Evolutionary conservation across 1,140 invertebrate genomes (phyloP).

Genomic region (Euborellia annulipes): DNA sequence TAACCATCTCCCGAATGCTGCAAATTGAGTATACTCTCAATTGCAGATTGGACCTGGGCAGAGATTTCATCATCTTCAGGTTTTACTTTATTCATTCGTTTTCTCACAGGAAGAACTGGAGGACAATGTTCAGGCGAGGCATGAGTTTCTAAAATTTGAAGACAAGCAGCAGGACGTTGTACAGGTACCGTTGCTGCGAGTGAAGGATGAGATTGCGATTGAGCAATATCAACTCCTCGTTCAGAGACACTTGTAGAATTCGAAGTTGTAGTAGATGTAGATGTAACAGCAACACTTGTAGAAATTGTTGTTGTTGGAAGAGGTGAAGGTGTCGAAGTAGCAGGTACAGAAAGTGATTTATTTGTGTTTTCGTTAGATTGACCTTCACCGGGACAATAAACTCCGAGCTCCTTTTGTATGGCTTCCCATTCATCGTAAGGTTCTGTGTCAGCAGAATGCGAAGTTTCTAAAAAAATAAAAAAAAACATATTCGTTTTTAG

Average conservation of each 20-base stretch:
- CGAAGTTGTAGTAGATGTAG: too few species aligned
- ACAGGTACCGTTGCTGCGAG: too few species aligned
- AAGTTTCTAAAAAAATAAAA: neutral
- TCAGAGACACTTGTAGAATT: too few species aligned
- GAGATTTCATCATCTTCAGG: constrained; percentile 44
- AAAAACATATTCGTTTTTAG: neutral
- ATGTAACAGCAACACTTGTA: constrained; percentile 5
- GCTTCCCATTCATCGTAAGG: constrained; percentile 48
- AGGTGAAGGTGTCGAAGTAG: neutral
- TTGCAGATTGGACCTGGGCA: constrained; percentile 59
- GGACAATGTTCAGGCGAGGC: too few species aligned
- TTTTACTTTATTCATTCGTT: too few species aligned
- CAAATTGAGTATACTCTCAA: constrained; percentile 58
- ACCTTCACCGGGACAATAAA: constrained; percentile 23
- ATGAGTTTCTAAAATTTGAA: too few species aligned
- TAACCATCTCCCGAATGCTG: constrained; percentile 32
- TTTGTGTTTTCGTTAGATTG: constrained; percentile 15
- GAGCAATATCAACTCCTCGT: too few species aligned
- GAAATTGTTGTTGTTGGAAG: constrained; percentile 7
- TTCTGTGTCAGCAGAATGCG: neutral
- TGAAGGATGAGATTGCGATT: too few species aligned
- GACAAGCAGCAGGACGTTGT: too few species aligned
- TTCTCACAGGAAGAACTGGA: too few species aligned
- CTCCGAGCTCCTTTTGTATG: constrained; percentile 46
- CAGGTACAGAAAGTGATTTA: too few species aligned